A percentile compares a stretch with the other conserved stretches of the same genome.
These are phyloP conservation scores for Tauraco hartlaubi DNA, from an alignment of 2,797 vertebrate genomes.

Conservation along the genomic window DNA sequence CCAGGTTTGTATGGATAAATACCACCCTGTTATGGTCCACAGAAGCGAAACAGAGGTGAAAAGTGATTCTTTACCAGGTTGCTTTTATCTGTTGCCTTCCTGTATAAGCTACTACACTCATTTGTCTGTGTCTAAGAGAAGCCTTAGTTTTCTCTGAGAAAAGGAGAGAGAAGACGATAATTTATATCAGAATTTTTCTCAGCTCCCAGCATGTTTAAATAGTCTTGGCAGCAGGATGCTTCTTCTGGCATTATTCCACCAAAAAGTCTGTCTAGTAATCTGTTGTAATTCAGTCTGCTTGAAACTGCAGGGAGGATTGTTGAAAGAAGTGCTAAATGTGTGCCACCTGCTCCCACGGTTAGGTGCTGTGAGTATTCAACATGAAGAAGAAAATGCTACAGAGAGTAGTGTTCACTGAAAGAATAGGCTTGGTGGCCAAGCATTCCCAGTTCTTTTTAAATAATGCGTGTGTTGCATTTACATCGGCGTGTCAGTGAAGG, in stretches of 20 bases:
- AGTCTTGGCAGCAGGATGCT: constrained; percentile 44
- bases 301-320: not conserved
- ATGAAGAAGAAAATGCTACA: not conserved
- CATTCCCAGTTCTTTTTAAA: not conserved
- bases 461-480: not conserved
- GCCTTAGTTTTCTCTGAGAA: not conserved
- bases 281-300: constrained; percentile 42
- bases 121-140: not conserved
- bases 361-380: not conserved
- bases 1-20: not conserved
- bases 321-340: constrained; percentile 2
- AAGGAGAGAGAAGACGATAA: constrained; percentile 10
- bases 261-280: constrained; percentile 51
- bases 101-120: not conserved
- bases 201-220: constrained; percentile 39
- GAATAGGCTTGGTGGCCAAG: not conserved
- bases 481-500: not conserved
- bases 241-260: constrained; percentile 44
- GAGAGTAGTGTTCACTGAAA: not conserved
- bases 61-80: not conserved
- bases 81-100: not conserved
- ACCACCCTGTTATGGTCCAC: not conserved
- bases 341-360: constrained; percentile 1
- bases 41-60: not conserved
- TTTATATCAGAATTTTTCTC: constrained; percentile 3